Base-by-base conservation (phyloP, 1,140 invertebrate genomes). In the Drosophila sp. region DNA sequence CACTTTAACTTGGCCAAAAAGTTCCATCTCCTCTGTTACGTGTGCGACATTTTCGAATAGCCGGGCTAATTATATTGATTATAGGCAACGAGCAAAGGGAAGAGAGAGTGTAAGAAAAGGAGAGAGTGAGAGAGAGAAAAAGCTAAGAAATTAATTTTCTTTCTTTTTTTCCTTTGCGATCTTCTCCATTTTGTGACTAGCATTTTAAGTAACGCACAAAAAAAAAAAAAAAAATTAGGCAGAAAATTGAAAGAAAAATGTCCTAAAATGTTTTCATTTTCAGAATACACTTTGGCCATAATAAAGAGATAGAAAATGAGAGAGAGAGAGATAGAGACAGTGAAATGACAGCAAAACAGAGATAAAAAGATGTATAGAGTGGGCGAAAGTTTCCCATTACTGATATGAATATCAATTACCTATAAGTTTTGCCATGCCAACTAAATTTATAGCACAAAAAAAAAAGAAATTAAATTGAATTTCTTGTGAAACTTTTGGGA, bases 41-140 rank as follows among this genome's bases (percentile, higher is more conserved):
- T 87, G 84, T 87, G 74, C 80, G 84, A 87, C 84, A 87, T 89
- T 87, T 84, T 78, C 76, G 69, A 87, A 87, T 80, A 87, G 84
- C 73, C 63, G 63, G 70, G 80, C 77, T 87, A 87, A 87, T 87
- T 87, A 87, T 87, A 87, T 87, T 89, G 84, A 87, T 87, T 89
- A 84, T 80, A 68, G 65, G 66, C 44, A 50, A 27, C 56, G 60
- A 58, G 17, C 38, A 44, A 7, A 7, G 10, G 35, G 1, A 33
- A 47, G 56, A 55, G 50, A 60, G 69, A 67, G 60, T 54, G 35
- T 35, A 64, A 40, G 25, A 50, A 56, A 33, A 25, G 58, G 32
- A 50, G 71, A 82, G 54, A 61, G 10, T 8, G 58, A 17, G 11
- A 23, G 17, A 17, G 17, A 17, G 17, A 17, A 17, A 44, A 38